A percentile compares a stretch with the other conserved stretches of the same genome.
Evolutionary conservation across 2,888 invertebrate species (phyloP).

Genomic region (Andrena hattorfiana): DNA sequence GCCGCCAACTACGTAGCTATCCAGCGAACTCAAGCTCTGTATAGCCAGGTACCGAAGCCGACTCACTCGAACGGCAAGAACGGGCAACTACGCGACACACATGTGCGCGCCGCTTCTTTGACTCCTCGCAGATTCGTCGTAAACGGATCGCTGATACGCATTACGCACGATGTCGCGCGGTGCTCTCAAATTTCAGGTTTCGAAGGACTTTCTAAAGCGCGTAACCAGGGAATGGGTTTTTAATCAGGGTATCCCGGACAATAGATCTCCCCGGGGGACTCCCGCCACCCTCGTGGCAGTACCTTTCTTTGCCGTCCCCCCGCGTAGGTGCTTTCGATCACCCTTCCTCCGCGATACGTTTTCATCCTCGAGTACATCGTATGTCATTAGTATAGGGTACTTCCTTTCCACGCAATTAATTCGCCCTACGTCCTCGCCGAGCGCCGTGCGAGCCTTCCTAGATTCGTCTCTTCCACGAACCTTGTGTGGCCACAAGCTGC

Average conservation of each 20-base stretch:
- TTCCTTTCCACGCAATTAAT: constrained; percentile 72
- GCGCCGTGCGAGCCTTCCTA: constrained; percentile 14
- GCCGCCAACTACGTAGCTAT: constrained; percentile 5
- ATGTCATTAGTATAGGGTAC: constrained; percentile 52
- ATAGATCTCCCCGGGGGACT: constrained; percentile 81
- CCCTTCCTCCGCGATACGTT: constrained; percentile 68
- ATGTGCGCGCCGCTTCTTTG: not conserved
- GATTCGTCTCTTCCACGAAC: not conserved
- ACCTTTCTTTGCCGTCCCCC: constrained; percentile 77
- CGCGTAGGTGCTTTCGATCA: constrained; percentile 74
- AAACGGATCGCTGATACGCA: constrained; percentile 54
- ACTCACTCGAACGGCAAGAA: not conserved
- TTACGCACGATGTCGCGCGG: constrained; percentile 53
- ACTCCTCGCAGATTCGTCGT: constrained; percentile 24
- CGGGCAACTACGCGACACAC: not conserved
- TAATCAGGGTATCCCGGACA: constrained; percentile 84
- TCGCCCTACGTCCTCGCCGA: constrained; percentile 54
- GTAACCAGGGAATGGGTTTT: constrained; percentile 82
- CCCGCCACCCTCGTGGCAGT: constrained; percentile 75
- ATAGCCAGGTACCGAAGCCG: not conserved
- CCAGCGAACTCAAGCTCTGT: constrained; percentile 13
- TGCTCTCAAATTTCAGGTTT: constrained; percentile 68
- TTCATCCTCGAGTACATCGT: constrained; percentile 56
- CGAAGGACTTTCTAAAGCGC: constrained; percentile 68
- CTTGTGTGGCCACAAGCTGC: not conserved